Base-by-base conservation (phyloP, 1,140 invertebrate species). In the Nautilus pompilius region DNA sequence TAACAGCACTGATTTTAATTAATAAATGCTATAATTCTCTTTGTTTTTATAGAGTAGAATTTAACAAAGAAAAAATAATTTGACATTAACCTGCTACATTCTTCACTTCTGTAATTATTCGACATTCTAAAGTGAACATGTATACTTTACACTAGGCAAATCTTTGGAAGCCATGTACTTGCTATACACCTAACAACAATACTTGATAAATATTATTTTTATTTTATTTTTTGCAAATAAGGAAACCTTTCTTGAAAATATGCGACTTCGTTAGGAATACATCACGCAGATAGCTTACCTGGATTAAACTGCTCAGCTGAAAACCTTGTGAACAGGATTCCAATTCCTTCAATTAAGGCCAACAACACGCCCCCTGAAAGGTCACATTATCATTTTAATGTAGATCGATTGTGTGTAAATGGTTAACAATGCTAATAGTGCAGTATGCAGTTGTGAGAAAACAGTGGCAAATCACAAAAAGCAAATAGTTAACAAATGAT, bases 261-360 rank as follows among this genome's bases (percentile, higher is more conserved):
- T n/a, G n/a, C n/a, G n/a, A 41, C 36, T 41, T 41, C 36, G 13
- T 15, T 15, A 41, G 36, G 36, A 41, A 41, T 41, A n/a, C n/a
- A 32, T 41, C 1, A 57, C 29, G 15, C 29, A 49, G 13, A 41
- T 34, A 53, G n/a, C 71, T 64, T 72, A 81, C 80, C 72, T 66
- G 92, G 93, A 83, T 90, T 89, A 81, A 95, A 96, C 76, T 95
- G 92, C 74, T 96, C 93, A 1, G 94, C 92, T 33, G 90, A 89
- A 72, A 93, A 86, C 77, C 93, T 86, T 20, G 92, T 96, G 73
- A 97, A 90, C 75, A 96, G 84, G 70, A 99, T 96, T 61, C 94
- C 93, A 68, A 98, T 88, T 41, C 96, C 96, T 88, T 99, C 96
- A 70, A 99, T 99, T 63, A 99, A 84, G 36, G 94, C 95, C 59